These are phyloP conservation scores for Rhadinocentrus ornatus DNA, from an alignment of 2,797 vertebrate genomes.

Conservation along the genomic window DNA sequence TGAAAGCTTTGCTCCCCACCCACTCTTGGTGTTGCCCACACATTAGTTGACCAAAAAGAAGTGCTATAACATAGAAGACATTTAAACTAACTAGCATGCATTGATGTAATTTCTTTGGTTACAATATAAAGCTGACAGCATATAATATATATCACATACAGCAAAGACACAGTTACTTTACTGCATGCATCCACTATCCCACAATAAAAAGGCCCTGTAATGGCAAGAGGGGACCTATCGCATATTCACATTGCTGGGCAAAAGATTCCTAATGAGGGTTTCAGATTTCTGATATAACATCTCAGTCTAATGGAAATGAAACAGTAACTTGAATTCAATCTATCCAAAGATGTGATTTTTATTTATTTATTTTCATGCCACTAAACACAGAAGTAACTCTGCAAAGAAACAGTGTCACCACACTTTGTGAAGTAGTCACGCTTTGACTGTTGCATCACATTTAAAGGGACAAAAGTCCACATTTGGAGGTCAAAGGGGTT, in stretches of 20 bases:
- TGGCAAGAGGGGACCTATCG: no score
- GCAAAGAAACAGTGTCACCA: no score
- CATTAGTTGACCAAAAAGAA: conserved; percentile 2
- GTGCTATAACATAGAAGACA: not conserved
- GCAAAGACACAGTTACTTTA: not conserved
- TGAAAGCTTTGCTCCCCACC: conserved; percentile 14
- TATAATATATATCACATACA: not conserved
- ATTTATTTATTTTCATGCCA: no score
- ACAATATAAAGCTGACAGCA: not conserved
- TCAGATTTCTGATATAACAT: no score
- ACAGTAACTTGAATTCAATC: not conserved
- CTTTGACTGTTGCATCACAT: no score
- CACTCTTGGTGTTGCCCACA: conserved; percentile 13
- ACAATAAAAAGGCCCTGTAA: no score
- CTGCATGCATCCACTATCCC: not conserved
- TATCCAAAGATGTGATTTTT: not conserved
- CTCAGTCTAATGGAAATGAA: not conserved
- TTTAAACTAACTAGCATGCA: not conserved
- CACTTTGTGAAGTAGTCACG: no score
- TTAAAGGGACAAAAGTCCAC: no score
- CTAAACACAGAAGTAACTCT: no score
- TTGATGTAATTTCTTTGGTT: conserved; percentile 5
- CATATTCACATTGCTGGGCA: no score
- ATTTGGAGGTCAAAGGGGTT: no score
- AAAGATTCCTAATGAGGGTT: no score